Evolutionary conservation across 2,888 invertebrate genomes (phyloP).

Genomic region (Actias luna): DNA sequence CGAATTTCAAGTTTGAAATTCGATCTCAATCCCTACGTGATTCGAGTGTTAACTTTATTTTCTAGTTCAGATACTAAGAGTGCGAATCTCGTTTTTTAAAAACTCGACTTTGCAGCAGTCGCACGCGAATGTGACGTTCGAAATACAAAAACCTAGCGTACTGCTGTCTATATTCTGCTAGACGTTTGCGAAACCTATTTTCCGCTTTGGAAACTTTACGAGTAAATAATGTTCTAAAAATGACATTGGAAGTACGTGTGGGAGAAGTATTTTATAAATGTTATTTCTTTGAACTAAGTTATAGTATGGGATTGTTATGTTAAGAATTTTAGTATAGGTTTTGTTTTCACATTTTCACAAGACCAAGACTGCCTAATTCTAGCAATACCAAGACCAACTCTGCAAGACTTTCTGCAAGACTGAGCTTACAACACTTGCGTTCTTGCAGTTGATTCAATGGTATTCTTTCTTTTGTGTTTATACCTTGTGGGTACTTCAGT

Average conservation of each 20-base stretch:
- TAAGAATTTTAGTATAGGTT: too few relatives aligned
- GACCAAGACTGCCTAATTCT: too few relatives aligned
- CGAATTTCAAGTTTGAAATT: constrained; percentile 36
- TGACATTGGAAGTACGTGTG: background rate
- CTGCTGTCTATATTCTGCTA: background rate
- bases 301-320: too few relatives aligned
- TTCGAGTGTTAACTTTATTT: constrained; percentile 27
- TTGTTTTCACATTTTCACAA: too few relatives aligned
- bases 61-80: constrained; percentile 19
- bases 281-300: background rate
- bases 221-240: background rate
- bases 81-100: constrained; percentile 12
- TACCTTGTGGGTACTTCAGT: too few relatives aligned
- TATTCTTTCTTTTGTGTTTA: too few relatives aligned
- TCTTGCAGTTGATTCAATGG: too few relatives aligned
- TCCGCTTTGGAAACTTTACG: background rate
- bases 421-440: too few relatives aligned
- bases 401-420: too few relatives aligned
- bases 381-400: too few relatives aligned
- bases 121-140: background rate
- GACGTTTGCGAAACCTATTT: background rate
- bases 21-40: constrained; percentile 39
- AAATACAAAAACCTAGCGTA: background rate
- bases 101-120: constrained; percentile 5
- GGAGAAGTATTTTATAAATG: background rate